Evolutionary conservation across 2,888 invertebrate genomes (phyloP), one percentile per base, ranked within the genome.

Genomic region (Mystacides longicornis): DNA sequence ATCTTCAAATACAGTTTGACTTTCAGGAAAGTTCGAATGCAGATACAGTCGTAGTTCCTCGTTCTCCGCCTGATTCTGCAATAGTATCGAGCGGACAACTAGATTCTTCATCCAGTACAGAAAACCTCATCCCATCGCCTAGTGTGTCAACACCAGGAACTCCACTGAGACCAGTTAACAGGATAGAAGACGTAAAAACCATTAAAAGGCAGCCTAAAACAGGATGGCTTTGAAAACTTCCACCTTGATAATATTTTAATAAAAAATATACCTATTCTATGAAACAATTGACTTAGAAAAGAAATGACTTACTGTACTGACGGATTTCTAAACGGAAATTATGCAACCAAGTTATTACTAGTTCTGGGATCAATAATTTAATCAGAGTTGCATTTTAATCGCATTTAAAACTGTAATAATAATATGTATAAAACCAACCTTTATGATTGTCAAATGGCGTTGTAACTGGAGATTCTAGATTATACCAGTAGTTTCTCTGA

Each of bases 131-230:
- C 19, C 74, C 75, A 1, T 4, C 14, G 16, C 54, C 59, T 14
- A 55, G 1, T 18, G 52, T 58, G n/a, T 68, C 71, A 0, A 59
- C 74, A 0, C 73, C 77, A 0, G 75, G 76, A 0, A 70, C 70
- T 42, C 72, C 74, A 0, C 67, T 76, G 0, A 68, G 72, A 31
- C 67, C 75, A 0, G 65, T 63, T 1, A 71, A 75, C 63, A 76
- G 75, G 61, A 67, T 81, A 4, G 78, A 78, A 1, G 81, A 80
- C 7, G 72, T 80, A 43, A 78, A 73, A 56, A 77, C 78, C 1
- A 74, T 78, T 60, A 81, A 75, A 64, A 66, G 78, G 55, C 80
- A 80, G 60, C 80, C 77, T 1, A 81, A 79, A 67, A 78, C 77
- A 53, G 82, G 82, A 14, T 83, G 83, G 83, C 71, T 83, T 21